Evolutionary conservation across 1,140 invertebrate species (phyloP).

Genomic region (Aphaenogaster rudis): DNA sequence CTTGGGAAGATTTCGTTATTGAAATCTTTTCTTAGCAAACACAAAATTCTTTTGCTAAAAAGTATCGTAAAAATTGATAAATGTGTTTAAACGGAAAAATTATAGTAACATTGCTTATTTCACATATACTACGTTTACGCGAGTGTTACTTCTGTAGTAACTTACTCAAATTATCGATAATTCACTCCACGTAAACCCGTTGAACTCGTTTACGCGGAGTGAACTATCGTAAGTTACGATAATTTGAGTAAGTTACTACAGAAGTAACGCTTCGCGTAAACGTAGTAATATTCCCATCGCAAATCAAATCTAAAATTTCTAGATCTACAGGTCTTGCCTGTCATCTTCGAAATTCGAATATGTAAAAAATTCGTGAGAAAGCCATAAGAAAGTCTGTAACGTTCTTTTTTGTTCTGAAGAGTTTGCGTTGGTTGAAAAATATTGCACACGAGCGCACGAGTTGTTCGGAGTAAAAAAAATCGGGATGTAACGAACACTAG

Average conservation of each 20-base stretch:
- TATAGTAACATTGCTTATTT: neutral
- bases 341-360: neutral
- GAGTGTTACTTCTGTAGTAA: too few relatives aligned
- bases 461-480: neutral
- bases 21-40: neutral
- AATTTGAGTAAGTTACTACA: too few relatives aligned
- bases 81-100: neutral
- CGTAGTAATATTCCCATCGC: neutral
- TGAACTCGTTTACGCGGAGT: too few relatives aligned
- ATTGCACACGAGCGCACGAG: neutral
- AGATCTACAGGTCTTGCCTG: neutral
- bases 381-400: neutral
- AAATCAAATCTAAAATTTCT: neutral
- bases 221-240: too few relatives aligned
- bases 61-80: neutral
- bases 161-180: too few relatives aligned
- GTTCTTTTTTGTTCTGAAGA: neutral
- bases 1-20: too few relatives aligned
- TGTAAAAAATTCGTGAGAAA: neutral
- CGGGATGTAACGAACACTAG: neutral
- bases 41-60: neutral
- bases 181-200: too few relatives aligned
- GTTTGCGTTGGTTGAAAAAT: neutral
- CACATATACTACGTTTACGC: neutral
- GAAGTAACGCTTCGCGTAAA: too few relatives aligned